These are phyloP conservation scores for Meteorus sp. DNA, from an alignment of 1,140 invertebrate genomes.

Conservation along the genomic window DNA sequence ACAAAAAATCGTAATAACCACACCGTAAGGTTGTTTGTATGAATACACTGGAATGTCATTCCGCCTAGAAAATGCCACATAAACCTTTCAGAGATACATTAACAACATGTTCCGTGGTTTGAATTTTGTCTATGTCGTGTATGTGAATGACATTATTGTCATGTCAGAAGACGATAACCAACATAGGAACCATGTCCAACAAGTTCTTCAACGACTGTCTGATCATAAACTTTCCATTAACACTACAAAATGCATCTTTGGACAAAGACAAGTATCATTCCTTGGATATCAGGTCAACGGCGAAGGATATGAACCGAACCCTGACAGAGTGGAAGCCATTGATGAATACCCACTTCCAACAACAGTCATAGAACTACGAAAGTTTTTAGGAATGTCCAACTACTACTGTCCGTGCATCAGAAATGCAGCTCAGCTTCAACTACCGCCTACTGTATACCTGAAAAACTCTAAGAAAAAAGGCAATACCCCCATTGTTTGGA, in stretches of 20 bases:
- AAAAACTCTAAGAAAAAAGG: slow-evolving; percentile 35
- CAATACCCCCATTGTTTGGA: slow-evolving; percentile 41
- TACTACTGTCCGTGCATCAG: slow-evolving; percentile 43
- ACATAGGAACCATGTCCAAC: slow-evolving; percentile 25
- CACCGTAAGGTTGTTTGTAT: slow-evolving; percentile 31
- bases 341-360: slow-evolving; percentile 37
- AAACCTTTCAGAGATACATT: slow-evolving; percentile 35
- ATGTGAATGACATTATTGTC: slow-evolving; percentile 30
- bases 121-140: slow-evolving; percentile 19
- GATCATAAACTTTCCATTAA: not conserved
- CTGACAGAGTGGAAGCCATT: slow-evolving; percentile 34
- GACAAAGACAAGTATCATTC: not conserved
- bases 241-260: not conserved
- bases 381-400: slow-evolving; percentile 52
- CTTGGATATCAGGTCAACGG: slow-evolving; percentile 41
- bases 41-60: slow-evolving; percentile 48
- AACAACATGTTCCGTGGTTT: slow-evolving; percentile 27
- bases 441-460: slow-evolving; percentile 25
- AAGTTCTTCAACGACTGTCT: not conserved
- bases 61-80: slow-evolving; percentile 28
- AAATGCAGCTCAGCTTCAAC: slow-evolving; percentile 33
- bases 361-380: slow-evolving; percentile 36
- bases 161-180: slow-evolving; percentile 20
- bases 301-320: slow-evolving; percentile 38
- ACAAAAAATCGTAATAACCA: slow-evolving; percentile 48